Evolutionary conservation across 2,888 invertebrate species (phyloP), one percentile per base, ranked within the genome.

Genomic region (Xestia c-nigrum): DNA sequence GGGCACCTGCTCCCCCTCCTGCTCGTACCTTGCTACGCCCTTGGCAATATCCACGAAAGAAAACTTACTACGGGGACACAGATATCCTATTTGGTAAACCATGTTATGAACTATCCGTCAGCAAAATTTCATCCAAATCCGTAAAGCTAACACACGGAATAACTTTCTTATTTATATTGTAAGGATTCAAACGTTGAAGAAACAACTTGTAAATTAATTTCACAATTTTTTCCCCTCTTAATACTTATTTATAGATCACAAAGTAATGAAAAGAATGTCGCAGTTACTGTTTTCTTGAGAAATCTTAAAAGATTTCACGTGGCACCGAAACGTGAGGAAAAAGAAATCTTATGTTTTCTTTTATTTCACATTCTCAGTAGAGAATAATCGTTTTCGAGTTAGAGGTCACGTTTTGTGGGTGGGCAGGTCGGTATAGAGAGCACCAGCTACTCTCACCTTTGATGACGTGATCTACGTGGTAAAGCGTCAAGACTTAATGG

Each of bases 241-340:
- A 21, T 50, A 63, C 0, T 31, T 71, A 12, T 70, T 71, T 71
- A 68, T 69, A 69, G 38, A 59, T 1, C 31, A 52, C 31, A 52
- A 46, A 66, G 12, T 40, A 21, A 55, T 10, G 21, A n/a, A n/a
- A n/a, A 10, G n/a, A n/a, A 55, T 55, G 21, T 21, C 9, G 52
- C n/a, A 55, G 40, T 71, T 31, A 21, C 70, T 16, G 19, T 40
- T 31, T 10, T 14, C 38, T 47, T 14, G 19, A 24, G n/a, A 24
- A 19, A 43, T 43, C 40, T 24, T 57, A 47, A 46, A 5, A 40
- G 57, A 43, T 24, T 55, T 4, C 10, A 10, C 40, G 55, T 55
- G 50, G 21, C 52, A 21, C 21, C 21, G 9, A 55, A 55, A n/a
- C n/a, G 55, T 55, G 5, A 24, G 24, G 14, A 57, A 57, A 55